Evolutionary conservation across 2,113 vertebrate species (phyloP).

Genomic region (Machaerirhynchus nigripectus): DNA sequence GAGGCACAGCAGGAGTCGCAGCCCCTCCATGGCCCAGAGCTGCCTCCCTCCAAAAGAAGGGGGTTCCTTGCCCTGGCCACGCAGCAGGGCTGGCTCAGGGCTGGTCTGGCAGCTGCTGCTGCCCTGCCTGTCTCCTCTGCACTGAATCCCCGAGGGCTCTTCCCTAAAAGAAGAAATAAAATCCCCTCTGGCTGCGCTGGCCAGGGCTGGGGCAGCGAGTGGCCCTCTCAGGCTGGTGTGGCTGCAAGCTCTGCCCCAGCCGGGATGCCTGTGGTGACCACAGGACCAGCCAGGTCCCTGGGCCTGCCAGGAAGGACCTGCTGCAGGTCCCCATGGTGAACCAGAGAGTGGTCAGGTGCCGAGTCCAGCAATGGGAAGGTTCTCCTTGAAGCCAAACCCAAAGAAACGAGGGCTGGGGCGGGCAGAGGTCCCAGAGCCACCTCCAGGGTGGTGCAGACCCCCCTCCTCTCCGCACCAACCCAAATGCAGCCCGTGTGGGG

Average conservation of each 20-base stretch:
- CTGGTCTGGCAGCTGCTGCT: not conserved
- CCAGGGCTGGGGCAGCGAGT: rapidly evolving
- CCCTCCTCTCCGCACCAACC: not conserved
- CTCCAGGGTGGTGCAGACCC: not conserved
- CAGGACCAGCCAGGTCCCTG: not conserved
- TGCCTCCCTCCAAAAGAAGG: not conserved
- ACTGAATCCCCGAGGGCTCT: too few species aligned
- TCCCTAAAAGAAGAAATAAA: not conserved
- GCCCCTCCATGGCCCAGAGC: not conserved
- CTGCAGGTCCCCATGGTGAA: rapidly evolving
- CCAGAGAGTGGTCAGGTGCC: not conserved
- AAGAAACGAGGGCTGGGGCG: not conserved
- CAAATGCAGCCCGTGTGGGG: rapidly evolving
- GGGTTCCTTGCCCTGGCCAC: not conserved
- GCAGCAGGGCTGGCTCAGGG: not conserved
- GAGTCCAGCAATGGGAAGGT: not conserved
- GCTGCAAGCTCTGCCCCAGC: not conserved
- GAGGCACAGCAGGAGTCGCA: not conserved
- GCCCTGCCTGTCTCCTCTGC: not conserved
- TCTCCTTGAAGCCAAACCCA: not conserved
- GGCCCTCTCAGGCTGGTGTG: not conserved
- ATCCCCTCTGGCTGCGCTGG: not conserved
- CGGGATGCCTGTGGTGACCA: rapidly evolving
- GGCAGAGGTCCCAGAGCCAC: not conserved
- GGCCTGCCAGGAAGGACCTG: not conserved